phyloP scores from a whole-genome alignment of 2,888 invertebrate genomes.

The Diarsia dahlii region DNA sequence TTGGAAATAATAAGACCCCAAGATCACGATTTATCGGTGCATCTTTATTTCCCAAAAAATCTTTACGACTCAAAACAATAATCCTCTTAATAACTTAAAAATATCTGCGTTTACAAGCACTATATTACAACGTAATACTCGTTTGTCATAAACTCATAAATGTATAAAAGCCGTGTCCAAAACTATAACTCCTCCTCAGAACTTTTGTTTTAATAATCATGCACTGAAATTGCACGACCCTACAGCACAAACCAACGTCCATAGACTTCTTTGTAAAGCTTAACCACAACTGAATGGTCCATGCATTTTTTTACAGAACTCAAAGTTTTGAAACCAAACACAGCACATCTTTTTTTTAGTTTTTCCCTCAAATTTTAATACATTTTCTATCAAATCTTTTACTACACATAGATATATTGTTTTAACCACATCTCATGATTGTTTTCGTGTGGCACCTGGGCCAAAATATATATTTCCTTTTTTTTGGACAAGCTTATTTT shows the following conservation, averaged over 20 bases:
- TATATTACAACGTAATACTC: too few relatives aligned
- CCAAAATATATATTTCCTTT: background rate
- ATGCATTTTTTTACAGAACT: background rate
- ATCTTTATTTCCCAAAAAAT: constrained; percentile 3
- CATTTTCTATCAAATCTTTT: background rate
- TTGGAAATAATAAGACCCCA: constrained; percentile 23
- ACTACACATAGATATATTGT: background rate
- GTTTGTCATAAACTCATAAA: too few relatives aligned
- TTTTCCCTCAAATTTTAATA: background rate
- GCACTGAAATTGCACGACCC: too few relatives aligned
- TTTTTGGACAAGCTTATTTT: constrained; percentile 36
- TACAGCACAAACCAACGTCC: too few relatives aligned
- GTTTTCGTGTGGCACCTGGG: too few relatives aligned
- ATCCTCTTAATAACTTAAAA: too few relatives aligned
- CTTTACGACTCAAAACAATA: too few relatives aligned
- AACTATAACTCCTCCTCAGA: background rate
- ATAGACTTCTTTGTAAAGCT: background rate
- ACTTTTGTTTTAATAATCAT: too few relatives aligned
- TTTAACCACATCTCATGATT: background rate
- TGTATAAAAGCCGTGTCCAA: background rate
- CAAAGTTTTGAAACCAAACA: background rate
- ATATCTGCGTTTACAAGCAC: too few relatives aligned
- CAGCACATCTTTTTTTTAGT: background rate
- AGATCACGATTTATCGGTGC: constrained; percentile 8
- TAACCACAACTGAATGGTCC: background rate